Evolutionary conservation across 2,113 vertebrate species (phyloP).

Genomic region (Eolophus roseicapilla): DNA sequence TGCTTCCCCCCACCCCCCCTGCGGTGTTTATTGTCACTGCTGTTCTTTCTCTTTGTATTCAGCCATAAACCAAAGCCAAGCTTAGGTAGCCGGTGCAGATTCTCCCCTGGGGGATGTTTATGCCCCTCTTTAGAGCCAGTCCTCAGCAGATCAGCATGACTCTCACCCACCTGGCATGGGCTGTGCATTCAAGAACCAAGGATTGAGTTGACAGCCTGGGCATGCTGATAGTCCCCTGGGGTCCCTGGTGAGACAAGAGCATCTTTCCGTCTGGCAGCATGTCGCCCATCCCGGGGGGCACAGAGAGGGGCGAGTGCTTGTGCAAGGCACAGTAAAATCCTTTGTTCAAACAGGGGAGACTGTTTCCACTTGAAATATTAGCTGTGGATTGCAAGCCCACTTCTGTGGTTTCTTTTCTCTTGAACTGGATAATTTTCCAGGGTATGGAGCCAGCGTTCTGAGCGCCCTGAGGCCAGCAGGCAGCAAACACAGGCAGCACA

Average conservation of each 20-base stretch:
- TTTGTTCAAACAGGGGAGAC: not conserved
- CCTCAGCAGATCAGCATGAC: not conserved
- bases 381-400: not conserved
- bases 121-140: accelerated
- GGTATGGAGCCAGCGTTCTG: slow-evolving; percentile 75
- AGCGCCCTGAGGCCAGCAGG: slow-evolving; percentile 75
- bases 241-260: not conserved
- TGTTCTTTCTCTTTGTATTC: not conserved
- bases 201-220: not conserved
- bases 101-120: not conserved
- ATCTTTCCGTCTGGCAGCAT: not conserved
- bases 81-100: not conserved
- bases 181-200: accelerated
- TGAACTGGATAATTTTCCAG: slow-evolving; percentile 77
- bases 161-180: not conserved
- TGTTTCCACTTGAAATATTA: slow-evolving; percentile 56
- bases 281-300: accelerated
- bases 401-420: slow-evolving; percentile 65
- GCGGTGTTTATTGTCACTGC: not conserved
- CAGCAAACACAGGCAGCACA: slow-evolving; percentile 76
- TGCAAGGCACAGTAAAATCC: not conserved
- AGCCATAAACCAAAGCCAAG: not conserved
- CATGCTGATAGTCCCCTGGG: not conserved
- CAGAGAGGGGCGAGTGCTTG: not conserved
- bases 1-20: not conserved